phyloP scores from a whole-genome alignment of 1,140 invertebrate genomes.

The Camponotus pennsylvanicus region DNA sequence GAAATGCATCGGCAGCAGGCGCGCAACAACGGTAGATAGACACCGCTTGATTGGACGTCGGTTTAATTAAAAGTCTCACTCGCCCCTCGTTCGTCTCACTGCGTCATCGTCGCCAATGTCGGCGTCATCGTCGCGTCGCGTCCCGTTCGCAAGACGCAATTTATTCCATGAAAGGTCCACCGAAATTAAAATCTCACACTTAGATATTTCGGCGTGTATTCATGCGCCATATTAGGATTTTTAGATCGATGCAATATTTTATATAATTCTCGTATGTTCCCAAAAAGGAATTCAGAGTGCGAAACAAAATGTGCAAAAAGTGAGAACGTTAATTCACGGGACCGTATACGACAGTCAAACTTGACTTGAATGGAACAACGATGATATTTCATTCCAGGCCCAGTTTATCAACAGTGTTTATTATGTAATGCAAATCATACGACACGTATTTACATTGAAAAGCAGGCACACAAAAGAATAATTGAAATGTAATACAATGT shows the following conservation, averaged over 20 bases:
- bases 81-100: slow-evolving; percentile 52
- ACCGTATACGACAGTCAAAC: slow-evolving; percentile 42
- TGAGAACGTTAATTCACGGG: slow-evolving; percentile 24
- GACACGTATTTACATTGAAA: slow-evolving; percentile 2
- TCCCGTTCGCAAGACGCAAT: slow-evolving; percentile 13
- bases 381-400: slow-evolving; percentile 56
- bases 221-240: neutral
- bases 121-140: neutral
- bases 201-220: neutral
- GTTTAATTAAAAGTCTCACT: slow-evolving; percentile 74
- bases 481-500: slow-evolving; percentile 32
- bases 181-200: slow-evolving; percentile 6
- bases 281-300: neutral
- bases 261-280: neutral
- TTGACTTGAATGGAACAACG: slow-evolving; percentile 53
- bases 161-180: slow-evolving; percentile 13
- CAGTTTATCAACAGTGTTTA: slow-evolving; percentile 21
- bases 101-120: slow-evolving; percentile 16
- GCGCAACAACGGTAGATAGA: slow-evolving; percentile 65
- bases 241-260: neutral
- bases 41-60: slow-evolving; percentile 69
- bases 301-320: neutral
- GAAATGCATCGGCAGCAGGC: slow-evolving; percentile 63
- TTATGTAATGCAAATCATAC: slow-evolving; percentile 46
- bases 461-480: slow-evolving; percentile 36